Conservation (phyloP, 2,113 vertebrate genomes). For the Setophaga coronata region DNA sequence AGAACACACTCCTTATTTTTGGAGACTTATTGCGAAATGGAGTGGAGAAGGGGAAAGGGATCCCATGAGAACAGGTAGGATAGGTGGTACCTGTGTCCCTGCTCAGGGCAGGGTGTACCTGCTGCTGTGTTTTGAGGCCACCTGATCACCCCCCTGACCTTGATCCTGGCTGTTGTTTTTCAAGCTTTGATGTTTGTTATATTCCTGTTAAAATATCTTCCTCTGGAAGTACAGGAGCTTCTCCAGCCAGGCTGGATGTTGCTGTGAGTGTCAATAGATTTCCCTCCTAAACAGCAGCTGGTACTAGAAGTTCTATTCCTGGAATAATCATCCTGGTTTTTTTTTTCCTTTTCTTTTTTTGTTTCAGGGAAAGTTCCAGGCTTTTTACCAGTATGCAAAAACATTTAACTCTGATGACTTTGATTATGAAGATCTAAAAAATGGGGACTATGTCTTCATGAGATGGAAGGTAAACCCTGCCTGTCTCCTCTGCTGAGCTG, state of each 20-base stretch:
- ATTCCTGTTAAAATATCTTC: not conserved
- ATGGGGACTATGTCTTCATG: slow-evolving; percentile 97
- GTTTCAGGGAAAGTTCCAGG: slow-evolving; percentile 93
- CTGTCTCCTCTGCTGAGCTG: not conserved
- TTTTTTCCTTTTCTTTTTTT: not conserved
- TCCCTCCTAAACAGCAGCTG: not conserved
- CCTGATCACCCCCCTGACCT: not conserved
- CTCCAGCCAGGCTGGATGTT: not conserved
- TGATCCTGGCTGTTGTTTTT: not conserved
- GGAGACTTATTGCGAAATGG: not conserved
- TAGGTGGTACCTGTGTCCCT: not conserved
- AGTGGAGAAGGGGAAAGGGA: not conserved
- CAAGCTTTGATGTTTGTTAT: not conserved
- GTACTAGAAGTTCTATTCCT: not conserved
- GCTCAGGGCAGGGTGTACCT: not conserved
- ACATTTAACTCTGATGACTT: slow-evolving; percentile 97
- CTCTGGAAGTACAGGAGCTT: not conserved
- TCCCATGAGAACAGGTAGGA: not conserved
- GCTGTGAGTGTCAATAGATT: not conserved
- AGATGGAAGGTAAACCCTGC: slow-evolving; percentile 90
- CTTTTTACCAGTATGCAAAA: slow-evolving; percentile 97
- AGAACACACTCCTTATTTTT: not conserved
- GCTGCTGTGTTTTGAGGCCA: not conserved
- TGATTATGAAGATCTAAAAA: slow-evolving; percentile 93
- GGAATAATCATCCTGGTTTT: not conserved